Evolutionary conservation across 2,888 invertebrate species (phyloP).

Genomic region (Phyllotreta cruciferae): DNA sequence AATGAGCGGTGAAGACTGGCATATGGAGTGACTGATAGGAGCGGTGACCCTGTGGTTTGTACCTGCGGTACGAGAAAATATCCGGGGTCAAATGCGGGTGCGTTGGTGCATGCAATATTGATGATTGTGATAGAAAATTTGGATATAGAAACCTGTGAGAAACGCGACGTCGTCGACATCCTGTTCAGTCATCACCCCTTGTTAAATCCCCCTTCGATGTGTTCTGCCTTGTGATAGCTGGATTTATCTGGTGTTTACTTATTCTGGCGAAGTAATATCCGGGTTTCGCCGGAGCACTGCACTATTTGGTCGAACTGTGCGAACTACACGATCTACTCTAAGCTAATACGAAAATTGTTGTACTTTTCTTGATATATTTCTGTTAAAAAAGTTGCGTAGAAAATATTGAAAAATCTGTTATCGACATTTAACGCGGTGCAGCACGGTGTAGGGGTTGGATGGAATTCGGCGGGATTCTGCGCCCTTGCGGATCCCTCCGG

Average conservation of each 20-base stretch:
- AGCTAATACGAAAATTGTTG: slow-evolving; percentile 36
- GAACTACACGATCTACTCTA: slow-evolving; percentile 18
- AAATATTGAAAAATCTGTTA: slow-evolving; percentile 40
- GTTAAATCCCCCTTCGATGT: slow-evolving; percentile 25
- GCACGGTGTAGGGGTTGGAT: slow-evolving; percentile 41
- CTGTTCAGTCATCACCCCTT: slow-evolving; percentile 82
- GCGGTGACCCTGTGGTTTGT: slow-evolving; percentile 52
- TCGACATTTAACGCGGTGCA: slow-evolving; percentile 43
- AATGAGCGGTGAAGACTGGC: slow-evolving; percentile 56
- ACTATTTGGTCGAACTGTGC: slow-evolving; percentile 44
- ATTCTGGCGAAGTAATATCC: not conserved
- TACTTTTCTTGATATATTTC: slow-evolving; percentile 49
- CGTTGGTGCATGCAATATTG: not conserved
- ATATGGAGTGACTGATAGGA: slow-evolving; percentile 52
- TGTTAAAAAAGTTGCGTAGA: slow-evolving; percentile 40
- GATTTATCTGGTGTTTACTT: slow-evolving; percentile 21
- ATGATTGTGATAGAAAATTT: not conserved
- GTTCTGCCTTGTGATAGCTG: slow-evolving; percentile 6
- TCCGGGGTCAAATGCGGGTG: not conserved
- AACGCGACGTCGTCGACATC: slow-evolving; percentile 93
- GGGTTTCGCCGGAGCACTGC: slow-evolving; percentile 39
- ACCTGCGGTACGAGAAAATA: slow-evolving; percentile 27
- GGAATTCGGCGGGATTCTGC: slow-evolving; percentile 38
- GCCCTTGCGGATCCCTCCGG: slow-evolving; percentile 40
- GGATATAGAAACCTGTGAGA: slow-evolving; percentile 68